phyloP scores from a whole-genome alignment of 2,888 invertebrate genomes.

The Xanthostigma xanthostigma region DNA sequence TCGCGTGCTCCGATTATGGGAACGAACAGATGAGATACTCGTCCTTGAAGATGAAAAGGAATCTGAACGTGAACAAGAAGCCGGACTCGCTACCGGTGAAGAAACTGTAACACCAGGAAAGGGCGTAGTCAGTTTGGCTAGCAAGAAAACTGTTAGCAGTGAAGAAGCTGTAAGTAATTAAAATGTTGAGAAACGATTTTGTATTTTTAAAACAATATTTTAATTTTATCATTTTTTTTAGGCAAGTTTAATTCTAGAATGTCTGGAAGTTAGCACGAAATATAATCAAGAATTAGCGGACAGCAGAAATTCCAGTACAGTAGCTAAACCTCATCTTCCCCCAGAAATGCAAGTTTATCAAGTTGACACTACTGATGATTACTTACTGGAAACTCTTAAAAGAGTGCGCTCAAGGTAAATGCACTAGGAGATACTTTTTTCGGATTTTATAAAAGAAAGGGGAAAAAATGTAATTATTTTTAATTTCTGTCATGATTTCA shows the following conservation, averaged over 20 bases:
- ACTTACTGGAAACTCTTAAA: conserved; percentile 62
- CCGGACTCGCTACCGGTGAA: conserved; percentile 58
- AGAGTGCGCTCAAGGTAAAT: conserved; percentile 65
- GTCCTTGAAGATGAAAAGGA: conserved; percentile 89
- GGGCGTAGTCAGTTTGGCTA: conserved; percentile 59
- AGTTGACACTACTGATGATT: conserved; percentile 58
- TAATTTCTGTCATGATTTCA: conserved; percentile 1
- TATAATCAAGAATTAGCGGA: conserved; percentile 44
- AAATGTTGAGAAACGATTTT: conserved; percentile 3
- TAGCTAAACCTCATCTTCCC: conserved; percentile 38
- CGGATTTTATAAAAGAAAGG: conserved; percentile 1
- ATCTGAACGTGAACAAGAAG: conserved; percentile 62
- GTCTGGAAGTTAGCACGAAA: conserved; percentile 59
- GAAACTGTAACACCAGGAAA: conserved; percentile 52
- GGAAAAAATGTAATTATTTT: not conserved
- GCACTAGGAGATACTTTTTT: conserved; percentile 6
- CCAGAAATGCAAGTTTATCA: conserved; percentile 70
- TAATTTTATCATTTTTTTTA: conserved; percentile 17
- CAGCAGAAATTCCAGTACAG: conserved; percentile 12
- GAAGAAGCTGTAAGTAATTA: conserved; percentile 60
- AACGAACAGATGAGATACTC: conserved; percentile 74
- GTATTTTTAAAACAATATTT: conserved; percentile 2
- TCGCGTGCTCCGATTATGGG: conserved; percentile 70
- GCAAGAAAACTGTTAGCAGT: conserved; percentile 75
- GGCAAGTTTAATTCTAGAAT: conserved; percentile 87